Evolutionary conservation across 1,140 invertebrate genomes (phyloP), one percentile per base, ranked within the genome.

Genomic region (Saccostrea glomerata): DNA sequence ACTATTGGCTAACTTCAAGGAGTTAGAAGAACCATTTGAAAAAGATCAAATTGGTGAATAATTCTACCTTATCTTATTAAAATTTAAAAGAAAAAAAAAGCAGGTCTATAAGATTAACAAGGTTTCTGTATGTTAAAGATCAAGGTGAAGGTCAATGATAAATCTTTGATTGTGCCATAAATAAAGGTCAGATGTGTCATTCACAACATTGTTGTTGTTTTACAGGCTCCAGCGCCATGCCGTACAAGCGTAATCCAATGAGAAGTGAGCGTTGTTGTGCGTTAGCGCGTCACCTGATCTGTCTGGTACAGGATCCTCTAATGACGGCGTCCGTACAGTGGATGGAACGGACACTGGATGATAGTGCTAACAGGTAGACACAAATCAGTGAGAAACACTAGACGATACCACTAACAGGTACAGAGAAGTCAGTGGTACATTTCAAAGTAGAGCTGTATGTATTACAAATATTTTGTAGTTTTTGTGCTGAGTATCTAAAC

Each of bases 221-320:
- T 84, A 11, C 20, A 84, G 96, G 96, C 3, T 96, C 96, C 6
- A 96, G 96, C 93, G 96, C 96, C 2, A 97, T 97, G 96, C 96
- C 99, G 0, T 99, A 99, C 94, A 99, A 99, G 93, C 96, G 98
- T 58, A 99, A 99, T 94, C 99, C 99, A 0, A 99, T 99, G 98
- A 96, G 98, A 87, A 97, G 97, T 30, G 99, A 99, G 94, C 96
- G 98, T 12, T 96, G 98, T 91, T 99, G 99, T 95, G 97, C 98
- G 5, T 95, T 99, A 84, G 97, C 98, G 0, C 96, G 98, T 47
- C 98, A 99, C 95, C 95, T 99, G 54, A 99, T 99, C 95, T 97
- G 97, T 6, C 94, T 99, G 1, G 96, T 97, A 13, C 96, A 97
- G 20, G 98, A 98, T 93, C 96, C 98, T 20, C 96, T 98, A 1